Evolutionary conservation across 2,797 vertebrate species (phyloP).

Genomic region (Spheniscus humboldti): DNA sequence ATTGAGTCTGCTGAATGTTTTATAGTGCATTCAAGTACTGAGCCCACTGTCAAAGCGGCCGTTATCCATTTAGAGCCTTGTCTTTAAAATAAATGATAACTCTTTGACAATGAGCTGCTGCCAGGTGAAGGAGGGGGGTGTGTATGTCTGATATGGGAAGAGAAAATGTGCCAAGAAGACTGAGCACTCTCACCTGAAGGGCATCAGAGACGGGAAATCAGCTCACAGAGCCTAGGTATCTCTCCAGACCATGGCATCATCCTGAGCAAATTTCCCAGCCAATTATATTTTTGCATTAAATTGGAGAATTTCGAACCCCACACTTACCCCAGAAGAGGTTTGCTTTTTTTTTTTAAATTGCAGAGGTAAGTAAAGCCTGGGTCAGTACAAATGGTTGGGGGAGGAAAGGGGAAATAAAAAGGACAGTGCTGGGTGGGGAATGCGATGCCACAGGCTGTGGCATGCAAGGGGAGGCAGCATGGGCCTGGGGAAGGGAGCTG

Average conservation of each 20-base stretch:
- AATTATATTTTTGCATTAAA: neutral
- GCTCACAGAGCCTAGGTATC: neutral
- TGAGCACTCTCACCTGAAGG: neutral
- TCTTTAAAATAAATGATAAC: constrained; percentile 12
- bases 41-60: neutral
- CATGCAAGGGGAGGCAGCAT: neutral
- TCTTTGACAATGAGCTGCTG: neutral
- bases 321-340: neutral
- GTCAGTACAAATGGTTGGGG: neutral
- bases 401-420: neutral
- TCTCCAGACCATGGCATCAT: neutral
- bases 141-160: neutral
- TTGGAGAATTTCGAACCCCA: neutral
- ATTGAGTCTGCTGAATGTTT: constrained; percentile 7
- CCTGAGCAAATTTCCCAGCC: neutral
- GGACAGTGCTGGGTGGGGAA: neutral
- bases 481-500: neutral
- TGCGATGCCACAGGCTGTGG: neutral
- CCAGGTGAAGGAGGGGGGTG: neutral
- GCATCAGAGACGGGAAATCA: neutral
- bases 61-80: constrained; percentile 13
- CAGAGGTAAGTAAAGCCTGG: neutral
- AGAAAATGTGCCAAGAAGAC: neutral
- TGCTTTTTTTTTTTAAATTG: neutral
- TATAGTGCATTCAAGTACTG: neutral